Evolutionary conservation across 2,113 vertebrate genomes (phyloP).

Genomic region (Heliornis fulica): DNA sequence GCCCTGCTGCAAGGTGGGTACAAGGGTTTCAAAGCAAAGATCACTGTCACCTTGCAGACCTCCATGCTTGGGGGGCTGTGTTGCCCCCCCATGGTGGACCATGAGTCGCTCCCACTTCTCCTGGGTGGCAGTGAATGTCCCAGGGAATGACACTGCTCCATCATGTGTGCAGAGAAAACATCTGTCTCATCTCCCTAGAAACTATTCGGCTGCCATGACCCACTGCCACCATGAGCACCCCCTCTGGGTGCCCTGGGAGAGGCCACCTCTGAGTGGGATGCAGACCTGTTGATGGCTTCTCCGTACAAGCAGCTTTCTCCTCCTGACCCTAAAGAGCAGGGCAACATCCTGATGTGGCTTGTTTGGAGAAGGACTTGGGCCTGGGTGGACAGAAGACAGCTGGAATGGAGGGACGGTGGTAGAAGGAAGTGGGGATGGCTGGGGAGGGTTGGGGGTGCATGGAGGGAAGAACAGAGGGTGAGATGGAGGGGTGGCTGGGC

Average conservation of each 20-base stretch:
- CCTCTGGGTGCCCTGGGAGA: background rate
- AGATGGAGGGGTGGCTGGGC: background rate
- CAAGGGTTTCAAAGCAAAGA: background rate
- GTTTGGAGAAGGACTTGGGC: background rate
- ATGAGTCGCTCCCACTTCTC: background rate
- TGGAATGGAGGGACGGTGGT: background rate
- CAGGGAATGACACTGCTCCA: accelerated
- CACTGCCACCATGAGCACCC: background rate
- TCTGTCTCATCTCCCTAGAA: background rate
- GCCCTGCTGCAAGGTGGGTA: background rate
- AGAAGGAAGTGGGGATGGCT: background rate
- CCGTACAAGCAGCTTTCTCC: background rate
- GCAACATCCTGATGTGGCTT: background rate
- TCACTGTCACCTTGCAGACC: background rate
- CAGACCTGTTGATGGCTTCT: background rate
- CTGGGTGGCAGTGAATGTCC: background rate
- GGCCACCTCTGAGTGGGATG: background rate
- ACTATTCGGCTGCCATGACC: background rate
- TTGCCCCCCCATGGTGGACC: background rate
- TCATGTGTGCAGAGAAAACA: background rate
- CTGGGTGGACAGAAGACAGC: background rate
- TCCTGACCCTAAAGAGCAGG: background rate
- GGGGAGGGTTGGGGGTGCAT: too few species aligned
- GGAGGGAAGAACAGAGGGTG: too few species aligned
- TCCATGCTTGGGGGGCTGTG: background rate